Evolutionary conservation across 2,797 vertebrate genomes (phyloP).

Genomic region (Helostoma temminkii): DNA sequence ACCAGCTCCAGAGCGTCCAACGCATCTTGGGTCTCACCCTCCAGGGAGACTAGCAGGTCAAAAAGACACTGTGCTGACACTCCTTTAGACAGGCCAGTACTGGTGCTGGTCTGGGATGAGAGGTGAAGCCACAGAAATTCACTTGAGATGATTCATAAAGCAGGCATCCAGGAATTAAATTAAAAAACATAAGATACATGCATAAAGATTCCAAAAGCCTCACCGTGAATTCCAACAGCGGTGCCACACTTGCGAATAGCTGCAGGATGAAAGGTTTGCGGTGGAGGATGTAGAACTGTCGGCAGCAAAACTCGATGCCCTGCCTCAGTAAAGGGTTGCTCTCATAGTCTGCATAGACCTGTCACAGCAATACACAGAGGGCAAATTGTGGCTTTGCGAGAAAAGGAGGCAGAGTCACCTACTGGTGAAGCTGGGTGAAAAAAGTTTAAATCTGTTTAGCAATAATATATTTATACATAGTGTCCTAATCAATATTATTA

Average conservation of each 20-base stretch:
- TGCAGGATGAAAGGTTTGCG: constrained; percentile 97
- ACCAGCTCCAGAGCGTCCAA: constrained; percentile 96
- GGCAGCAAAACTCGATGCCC: constrained; percentile 96
- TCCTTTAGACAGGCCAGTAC: constrained; percentile 90
- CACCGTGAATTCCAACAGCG: constrained; percentile 96
- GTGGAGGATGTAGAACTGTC: constrained; percentile 97
- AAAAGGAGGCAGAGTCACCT: neutral
- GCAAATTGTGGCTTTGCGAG: neutral
- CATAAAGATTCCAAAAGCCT: constrained; percentile 71
- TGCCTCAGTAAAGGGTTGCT: constrained; percentile 94
- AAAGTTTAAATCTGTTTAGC: no score
- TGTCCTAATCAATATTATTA: no score
- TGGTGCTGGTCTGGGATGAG: constrained; percentile 82
- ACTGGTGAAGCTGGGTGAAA: no score
- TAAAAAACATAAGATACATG: neutral
- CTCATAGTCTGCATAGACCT: constrained; percentile 98
- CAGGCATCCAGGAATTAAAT: neutral
- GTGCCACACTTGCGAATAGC: constrained; percentile 97
- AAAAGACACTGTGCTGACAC: constrained; percentile 98
- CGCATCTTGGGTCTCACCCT: constrained; percentile 93
- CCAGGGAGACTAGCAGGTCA: constrained; percentile 95
- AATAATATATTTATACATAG: no score
- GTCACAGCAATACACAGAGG: neutral
- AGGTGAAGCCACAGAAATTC: neutral
- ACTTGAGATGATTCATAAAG: neutral